A percentile compares a stretch with the other conserved stretches of the same genome.
These are phyloP conservation scores for Brevimyrus niger DNA, from an alignment of 2,113 vertebrate species.

Conservation along the genomic window DNA sequence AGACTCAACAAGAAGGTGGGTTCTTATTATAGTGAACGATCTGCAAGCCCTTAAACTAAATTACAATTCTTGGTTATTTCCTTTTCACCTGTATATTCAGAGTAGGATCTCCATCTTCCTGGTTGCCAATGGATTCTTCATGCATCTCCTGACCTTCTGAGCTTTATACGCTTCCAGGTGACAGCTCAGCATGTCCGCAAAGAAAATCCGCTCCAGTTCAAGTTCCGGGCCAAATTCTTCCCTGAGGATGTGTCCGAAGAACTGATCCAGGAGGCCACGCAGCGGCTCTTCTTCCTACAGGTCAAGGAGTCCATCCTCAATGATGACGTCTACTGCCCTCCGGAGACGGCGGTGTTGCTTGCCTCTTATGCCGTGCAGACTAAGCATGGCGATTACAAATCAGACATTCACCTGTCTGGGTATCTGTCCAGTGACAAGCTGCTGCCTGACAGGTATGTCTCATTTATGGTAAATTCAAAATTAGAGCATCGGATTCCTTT, in stretches of 20 bases:
- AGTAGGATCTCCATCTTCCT: neutral
- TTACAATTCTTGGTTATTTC: neutral
- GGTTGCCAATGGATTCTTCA: neutral
- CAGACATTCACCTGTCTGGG: slow-evolving; percentile 77
- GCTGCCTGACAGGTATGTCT: slow-evolving; percentile 78
- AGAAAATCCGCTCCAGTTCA: slow-evolving; percentile 85
- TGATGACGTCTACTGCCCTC: slow-evolving; percentile 94
- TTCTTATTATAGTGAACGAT: neutral
- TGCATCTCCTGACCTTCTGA: no score
- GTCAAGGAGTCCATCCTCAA: slow-evolving; percentile 89
- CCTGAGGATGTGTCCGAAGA: slow-evolving; percentile 92
- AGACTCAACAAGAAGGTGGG: slow-evolving; percentile 93
- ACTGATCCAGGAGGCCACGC: slow-evolving; percentile 91
- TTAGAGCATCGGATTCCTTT: neutral
- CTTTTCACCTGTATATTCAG: neutral
- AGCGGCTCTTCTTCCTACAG: slow-evolving; percentile 87
- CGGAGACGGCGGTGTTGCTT: slow-evolving; percentile 87
- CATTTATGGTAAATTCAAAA: neutral
- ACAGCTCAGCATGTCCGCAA: slow-evolving; percentile 87
- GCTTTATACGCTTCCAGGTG: slow-evolving; percentile 60
- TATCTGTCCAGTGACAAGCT: slow-evolving; percentile 84
- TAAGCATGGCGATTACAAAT: slow-evolving; percentile 85
- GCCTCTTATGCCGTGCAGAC: slow-evolving; percentile 90
- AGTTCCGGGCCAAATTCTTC: slow-evolving; percentile 92
- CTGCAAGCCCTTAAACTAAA: neutral